Evolutionary conservation across 1,140 invertebrate genomes (phyloP).

Genomic region (Theocolax elegans): DNA sequence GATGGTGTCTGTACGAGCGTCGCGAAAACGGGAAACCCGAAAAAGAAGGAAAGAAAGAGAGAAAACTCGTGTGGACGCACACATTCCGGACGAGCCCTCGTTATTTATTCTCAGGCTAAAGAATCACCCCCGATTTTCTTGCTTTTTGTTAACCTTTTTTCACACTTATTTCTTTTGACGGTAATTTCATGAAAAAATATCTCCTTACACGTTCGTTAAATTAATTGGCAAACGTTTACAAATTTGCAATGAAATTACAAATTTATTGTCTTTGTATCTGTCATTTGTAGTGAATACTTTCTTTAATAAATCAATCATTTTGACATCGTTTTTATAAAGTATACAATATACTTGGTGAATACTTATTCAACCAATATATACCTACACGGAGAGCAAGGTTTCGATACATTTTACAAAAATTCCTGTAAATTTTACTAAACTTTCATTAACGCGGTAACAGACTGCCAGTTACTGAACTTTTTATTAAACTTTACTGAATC

Average conservation of each 20-base stretch:
- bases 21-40: constrained; percentile 8
- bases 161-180: constrained; percentile 37
- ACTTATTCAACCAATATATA: no score
- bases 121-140: constrained; percentile 49
- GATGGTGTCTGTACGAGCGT: not conserved
- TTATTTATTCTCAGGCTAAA: constrained; percentile 61
- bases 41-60: constrained; percentile 1
- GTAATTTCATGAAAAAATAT: constrained; percentile 35
- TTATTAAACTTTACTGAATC: no score
- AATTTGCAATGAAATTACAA: not conserved
- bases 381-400: no score
- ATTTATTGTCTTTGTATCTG: no score
- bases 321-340: no score
- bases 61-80: constrained; percentile 41
- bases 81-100: constrained; percentile 55
- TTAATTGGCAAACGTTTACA: constrained; percentile 29
- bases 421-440: no score
- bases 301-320: no score
- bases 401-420: no score
- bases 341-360: no score
- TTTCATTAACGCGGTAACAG: no score
- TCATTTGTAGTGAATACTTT: no score
- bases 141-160: constrained; percentile 31
- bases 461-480: no score
- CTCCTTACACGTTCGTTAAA: not conserved